Conservation (phyloP, 2,797 vertebrate species). For the Pseudochirops cupreus region DNA sequence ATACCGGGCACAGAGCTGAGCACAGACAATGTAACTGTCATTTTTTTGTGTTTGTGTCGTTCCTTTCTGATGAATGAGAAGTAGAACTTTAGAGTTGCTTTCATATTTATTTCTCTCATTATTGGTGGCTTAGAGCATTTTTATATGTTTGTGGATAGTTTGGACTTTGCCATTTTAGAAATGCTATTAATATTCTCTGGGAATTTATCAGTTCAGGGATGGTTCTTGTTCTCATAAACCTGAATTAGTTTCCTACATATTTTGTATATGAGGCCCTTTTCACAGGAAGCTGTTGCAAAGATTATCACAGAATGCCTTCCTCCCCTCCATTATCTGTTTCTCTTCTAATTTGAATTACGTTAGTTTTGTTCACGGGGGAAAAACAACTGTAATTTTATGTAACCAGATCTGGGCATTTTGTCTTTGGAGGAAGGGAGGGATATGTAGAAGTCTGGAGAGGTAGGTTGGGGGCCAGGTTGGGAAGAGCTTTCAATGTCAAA, state of each 20-base stretch:
- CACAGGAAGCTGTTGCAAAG: background rate
- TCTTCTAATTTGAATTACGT: background rate
- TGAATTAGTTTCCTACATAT: background rate
- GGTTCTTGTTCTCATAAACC: background rate
- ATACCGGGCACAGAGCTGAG: background rate
- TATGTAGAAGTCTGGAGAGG: background rate
- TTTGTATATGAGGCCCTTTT: background rate
- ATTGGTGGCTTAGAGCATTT: background rate
- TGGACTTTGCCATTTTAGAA: background rate
- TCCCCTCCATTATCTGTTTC: background rate
- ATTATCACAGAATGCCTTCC: background rate
- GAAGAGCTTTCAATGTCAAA: background rate
- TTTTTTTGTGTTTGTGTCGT: background rate
- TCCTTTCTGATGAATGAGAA: constrained; percentile 10
- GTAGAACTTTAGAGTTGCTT: background rate
- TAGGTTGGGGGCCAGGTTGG: background rate
- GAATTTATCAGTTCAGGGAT: background rate
- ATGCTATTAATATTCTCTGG: background rate
- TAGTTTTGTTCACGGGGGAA: background rate
- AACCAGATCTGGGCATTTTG: background rate
- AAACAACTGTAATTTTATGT: background rate
- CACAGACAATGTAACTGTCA: background rate
- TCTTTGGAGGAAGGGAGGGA: background rate
- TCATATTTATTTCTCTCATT: background rate
- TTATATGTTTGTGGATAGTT: background rate